Conservation (phyloP, 2,888 invertebrate genomes). For the Pseudolycoriella hygida region DNA sequence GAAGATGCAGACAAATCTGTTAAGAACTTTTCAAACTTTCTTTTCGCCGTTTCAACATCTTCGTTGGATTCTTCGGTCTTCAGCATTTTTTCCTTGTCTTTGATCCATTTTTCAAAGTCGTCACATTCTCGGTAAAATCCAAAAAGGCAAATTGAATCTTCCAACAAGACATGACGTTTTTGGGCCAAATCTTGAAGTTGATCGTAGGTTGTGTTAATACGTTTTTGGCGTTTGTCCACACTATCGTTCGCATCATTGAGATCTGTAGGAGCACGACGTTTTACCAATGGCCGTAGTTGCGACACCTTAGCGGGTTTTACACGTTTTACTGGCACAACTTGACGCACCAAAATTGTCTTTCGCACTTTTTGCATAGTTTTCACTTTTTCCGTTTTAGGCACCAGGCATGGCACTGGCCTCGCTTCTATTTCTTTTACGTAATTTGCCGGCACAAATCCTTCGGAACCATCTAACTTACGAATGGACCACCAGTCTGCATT, state of each 20-base stretch:
- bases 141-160: slow-evolving; percentile 82
- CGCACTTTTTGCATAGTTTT: slow-evolving; percentile 71
- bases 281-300: slow-evolving; percentile 25
- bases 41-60: slow-evolving; percentile 79
- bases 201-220: slow-evolving; percentile 65
- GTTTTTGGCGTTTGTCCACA: slow-evolving; percentile 60
- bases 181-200: slow-evolving; percentile 65
- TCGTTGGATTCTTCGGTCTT: slow-evolving; percentile 68
- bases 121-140: slow-evolving; percentile 94
- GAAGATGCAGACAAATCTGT: slow-evolving; percentile 91
- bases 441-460: slow-evolving; percentile 95
- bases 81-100: slow-evolving; percentile 81
- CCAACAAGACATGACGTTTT: slow-evolving; percentile 64
- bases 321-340: slow-evolving; percentile 62
- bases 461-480: slow-evolving; percentile 75
- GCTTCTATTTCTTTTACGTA: slow-evolving; percentile 89
- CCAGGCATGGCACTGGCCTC: slow-evolving; percentile 62
- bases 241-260: slow-evolving; percentile 47
- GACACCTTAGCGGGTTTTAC: slow-evolving; percentile 30
- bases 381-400: slow-evolving; percentile 69
- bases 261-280: slow-evolving; percentile 22
- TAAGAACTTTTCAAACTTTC: slow-evolving; percentile 92
- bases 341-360: slow-evolving; percentile 74
- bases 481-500: slow-evolving; percentile 99
- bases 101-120: slow-evolving; percentile 95